phyloP scores from a whole-genome alignment of 2,113 vertebrate species.

The Triplophysa rosa region DNA sequence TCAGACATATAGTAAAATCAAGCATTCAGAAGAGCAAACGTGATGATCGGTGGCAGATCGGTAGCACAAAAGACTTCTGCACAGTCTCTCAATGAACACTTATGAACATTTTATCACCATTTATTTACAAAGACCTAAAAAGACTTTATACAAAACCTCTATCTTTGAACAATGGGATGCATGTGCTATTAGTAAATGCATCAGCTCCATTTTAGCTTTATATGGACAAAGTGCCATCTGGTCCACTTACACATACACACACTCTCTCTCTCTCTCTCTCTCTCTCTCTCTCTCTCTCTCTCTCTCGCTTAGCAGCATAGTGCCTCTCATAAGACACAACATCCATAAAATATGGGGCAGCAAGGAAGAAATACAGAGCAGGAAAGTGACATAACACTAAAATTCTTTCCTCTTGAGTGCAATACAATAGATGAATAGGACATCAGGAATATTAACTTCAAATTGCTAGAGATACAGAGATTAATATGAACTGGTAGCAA shows the following conservation, averaged over 20 bases:
- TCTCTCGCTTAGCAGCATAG: neutral
- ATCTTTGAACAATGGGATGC: neutral
- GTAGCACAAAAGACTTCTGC: slow-evolving; percentile 2
- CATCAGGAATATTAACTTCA: neutral
- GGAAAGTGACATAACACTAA: neutral
- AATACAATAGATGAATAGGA: neutral
- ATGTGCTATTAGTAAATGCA: neutral
- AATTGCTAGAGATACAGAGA: no score
- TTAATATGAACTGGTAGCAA: neutral
- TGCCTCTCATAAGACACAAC: slow-evolving; percentile 26
- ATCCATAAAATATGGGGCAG: slow-evolving; percentile 34
- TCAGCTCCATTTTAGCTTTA: neutral
- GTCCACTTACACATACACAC: slow-evolving; percentile 1
- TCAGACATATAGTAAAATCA: neutral
- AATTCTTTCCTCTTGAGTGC: neutral
- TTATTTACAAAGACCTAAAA: neutral
- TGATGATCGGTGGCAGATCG: neutral
- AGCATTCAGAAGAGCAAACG: neutral
- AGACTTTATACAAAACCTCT: neutral
- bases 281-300: neutral
- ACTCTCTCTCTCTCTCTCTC: neutral
- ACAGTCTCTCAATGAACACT: neutral
- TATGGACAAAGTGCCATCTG: slow-evolving; percentile 23
- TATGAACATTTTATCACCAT: neutral
- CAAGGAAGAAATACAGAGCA: neutral